These are phyloP conservation scores for Pluvianellus socialis DNA, from an alignment of 2,113 vertebrate species.

Conservation along the genomic window DNA sequence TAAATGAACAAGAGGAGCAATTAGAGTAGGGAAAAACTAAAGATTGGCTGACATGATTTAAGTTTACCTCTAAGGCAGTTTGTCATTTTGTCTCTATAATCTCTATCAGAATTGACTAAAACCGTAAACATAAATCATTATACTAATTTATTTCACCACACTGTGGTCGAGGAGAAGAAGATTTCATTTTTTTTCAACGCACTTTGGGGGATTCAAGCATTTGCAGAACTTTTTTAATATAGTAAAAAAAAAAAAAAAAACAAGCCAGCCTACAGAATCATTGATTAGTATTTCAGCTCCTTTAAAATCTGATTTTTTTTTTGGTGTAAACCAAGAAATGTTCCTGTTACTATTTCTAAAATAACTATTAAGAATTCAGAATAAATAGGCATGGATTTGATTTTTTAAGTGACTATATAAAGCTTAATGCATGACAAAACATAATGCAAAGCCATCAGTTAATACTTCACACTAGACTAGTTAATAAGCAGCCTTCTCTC, in stretches of 20 bases:
- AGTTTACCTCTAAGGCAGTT: conserved; percentile 83
- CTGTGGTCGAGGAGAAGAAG: conserved; percentile 73
- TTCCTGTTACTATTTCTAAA: conserved; percentile 37
- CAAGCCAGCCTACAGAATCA: conserved; percentile 48
- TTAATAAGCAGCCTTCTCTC: conserved; percentile 65
- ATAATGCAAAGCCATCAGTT: conserved; percentile 3
- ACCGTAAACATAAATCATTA: conserved; percentile 89
- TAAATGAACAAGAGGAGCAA: conserved; percentile 86
- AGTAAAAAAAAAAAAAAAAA: not conserved
- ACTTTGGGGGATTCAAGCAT: conserved; percentile 73
- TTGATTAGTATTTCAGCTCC: conserved; percentile 68
- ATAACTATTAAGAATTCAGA: conserved; percentile 46
- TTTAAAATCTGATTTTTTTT: conserved; percentile 47
- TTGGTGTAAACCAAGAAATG: conserved; percentile 19
- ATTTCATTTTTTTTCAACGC: conserved; percentile 77
- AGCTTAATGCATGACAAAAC: conserved; percentile 39
- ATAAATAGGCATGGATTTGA: conserved; percentile 19
- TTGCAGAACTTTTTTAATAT: conserved; percentile 70
- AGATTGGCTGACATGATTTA: conserved; percentile 90
- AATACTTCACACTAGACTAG: conserved; percentile 33
- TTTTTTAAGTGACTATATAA: conserved; percentile 60
- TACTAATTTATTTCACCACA: conserved; percentile 87
- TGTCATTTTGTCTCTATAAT: conserved; percentile 90
- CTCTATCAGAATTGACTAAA: conserved; percentile 92
- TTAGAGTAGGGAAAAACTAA: conserved; percentile 89